Evolutionary conservation across 2,797 vertebrate species (phyloP), one percentile per base, ranked within the genome.

Genomic region (Brotula barbata): DNA sequence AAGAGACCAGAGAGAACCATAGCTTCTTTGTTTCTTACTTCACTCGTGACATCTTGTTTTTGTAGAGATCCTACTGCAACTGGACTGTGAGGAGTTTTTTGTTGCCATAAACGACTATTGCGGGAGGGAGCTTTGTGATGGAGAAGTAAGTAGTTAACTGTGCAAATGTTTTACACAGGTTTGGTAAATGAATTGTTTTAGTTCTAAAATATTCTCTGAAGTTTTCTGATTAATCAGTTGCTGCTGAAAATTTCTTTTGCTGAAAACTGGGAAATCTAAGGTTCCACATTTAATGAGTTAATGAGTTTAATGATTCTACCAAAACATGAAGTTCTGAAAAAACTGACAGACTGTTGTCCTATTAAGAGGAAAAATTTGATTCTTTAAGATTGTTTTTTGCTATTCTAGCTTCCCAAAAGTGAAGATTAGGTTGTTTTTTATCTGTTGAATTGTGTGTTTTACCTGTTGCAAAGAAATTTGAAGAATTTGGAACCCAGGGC

Each of bases 71-170:
- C 72, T 64, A 59, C 4, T 1, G 63, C 55, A 68, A 68, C 80
- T 87, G 87, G 83, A 87, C 80, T 77, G 79, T 85, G 76, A 79
- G 82, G 3, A 7, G 62, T 68, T 67, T 76, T 67, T 76, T 64
- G 70, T 59, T 62, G 66, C 68, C 74, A 58, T 49, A 68, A 68
- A 55, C 52, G 68, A 34, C 80, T 80, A 60, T 64, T 50, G 43
- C 37, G 71, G 71, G 79, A 72, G 61, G 64, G 68, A 43, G 55
- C 65, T 77, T 72, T 67, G 55, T 57, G 36, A 83, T 87, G 85
- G 81, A 85, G 60, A 75, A 82, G 85, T 89, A 80, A 88, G 87
- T 87, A 54, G 36, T 37, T 50, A 52, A 42, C 22, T 40, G 23
- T 25, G 21, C 39, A 60, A 67, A 34, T 61, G 8, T 50, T 68